These are phyloP conservation scores for Dinoponera quadriceps DNA, from an alignment of 1,140 invertebrate species.

Conservation along the genomic window DNA sequence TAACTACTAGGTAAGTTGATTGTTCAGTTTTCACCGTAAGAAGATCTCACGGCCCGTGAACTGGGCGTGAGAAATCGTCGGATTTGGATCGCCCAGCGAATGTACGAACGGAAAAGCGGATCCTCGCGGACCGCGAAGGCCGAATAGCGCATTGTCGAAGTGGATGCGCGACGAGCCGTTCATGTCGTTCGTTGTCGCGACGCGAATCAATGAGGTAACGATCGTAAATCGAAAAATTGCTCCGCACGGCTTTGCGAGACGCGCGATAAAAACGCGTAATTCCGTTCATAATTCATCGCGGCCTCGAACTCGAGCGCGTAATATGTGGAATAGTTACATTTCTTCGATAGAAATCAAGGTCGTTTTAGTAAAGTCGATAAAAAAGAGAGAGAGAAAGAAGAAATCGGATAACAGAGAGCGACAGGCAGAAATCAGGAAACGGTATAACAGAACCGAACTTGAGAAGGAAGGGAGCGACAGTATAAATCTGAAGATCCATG, in stretches of 20 bases:
- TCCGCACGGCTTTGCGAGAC: not conserved
- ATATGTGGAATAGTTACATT: slow-evolving; percentile 3
- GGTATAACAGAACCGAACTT: too few species aligned
- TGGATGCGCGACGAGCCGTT: slow-evolving; percentile 1
- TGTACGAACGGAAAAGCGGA: not conserved
- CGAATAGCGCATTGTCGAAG: not conserved
- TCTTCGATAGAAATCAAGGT: too few species aligned
- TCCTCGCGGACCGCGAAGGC: not conserved
- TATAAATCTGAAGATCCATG: too few species aligned
- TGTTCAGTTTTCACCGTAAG: not conserved
- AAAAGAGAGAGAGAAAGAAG: too few species aligned
- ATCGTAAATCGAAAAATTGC: slow-evolving; percentile 10
- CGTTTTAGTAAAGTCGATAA: too few species aligned
- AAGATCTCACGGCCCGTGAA: not conserved
- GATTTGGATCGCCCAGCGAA: slow-evolving; percentile 7
- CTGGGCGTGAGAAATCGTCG: not conserved
- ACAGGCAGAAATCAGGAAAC: too few species aligned
- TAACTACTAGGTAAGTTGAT: slow-evolving; percentile 36
- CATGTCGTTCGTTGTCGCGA: not conserved
- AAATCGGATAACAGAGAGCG: too few species aligned
- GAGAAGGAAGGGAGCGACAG: too few species aligned
- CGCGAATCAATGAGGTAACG: slow-evolving; percentile 20
- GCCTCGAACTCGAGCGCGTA: not conserved
- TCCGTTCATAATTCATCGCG: slow-evolving; percentile 3
- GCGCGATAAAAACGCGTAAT: slow-evolving; percentile 1